Evolutionary conservation across 1,140 invertebrate genomes (phyloP), one percentile per base, ranked within the genome.

Genomic region (Drosophila simulans): DNA sequence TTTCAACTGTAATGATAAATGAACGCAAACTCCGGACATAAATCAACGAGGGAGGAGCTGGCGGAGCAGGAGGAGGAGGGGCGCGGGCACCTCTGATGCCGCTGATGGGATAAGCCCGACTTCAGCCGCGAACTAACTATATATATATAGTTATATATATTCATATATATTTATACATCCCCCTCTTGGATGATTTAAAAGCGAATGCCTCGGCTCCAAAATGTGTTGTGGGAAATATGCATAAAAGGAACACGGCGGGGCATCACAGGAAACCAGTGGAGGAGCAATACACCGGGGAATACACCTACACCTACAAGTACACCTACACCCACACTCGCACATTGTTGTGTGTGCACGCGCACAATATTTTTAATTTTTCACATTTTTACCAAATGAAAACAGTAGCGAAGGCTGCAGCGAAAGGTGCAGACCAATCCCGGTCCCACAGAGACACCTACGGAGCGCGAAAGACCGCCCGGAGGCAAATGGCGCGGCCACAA

Each of bases 1-100:
- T 86, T 88, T 88, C 83, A 86, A 83, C 84, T 86, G 83, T 86
- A 86, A 86, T 86, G 83, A 86, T 86, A 86, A 86, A 86, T 86
- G 83, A 86, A 86, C 79, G 83, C 83, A 86, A 86, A 86, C 83
- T 86, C 83, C 40, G 84, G 60, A 88, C 84, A 86, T 86, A 86
- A 86, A 86, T 86, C 83, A 86, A 77, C 48, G 59, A n/a, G 5
- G 31, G 25, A 11, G n/a, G 17, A 4, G 40, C 20, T 1, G 35
- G 13, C 4, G 42, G 31, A 52, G 51, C 27, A 20, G 8, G 17
- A 13, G 12, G 12, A 4, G 17, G 31, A 52, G 45, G 40, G 20
- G 15, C 53, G n/a, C 2, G 59, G 85, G 76, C 83, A 83, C 75
- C 84, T 88, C 71, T 62, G 82, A 73, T 74, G 63, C 69, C 57